Evolutionary conservation across 2,797 vertebrate genomes (phyloP).

Genomic region (Atherinosoma microstoma): DNA sequence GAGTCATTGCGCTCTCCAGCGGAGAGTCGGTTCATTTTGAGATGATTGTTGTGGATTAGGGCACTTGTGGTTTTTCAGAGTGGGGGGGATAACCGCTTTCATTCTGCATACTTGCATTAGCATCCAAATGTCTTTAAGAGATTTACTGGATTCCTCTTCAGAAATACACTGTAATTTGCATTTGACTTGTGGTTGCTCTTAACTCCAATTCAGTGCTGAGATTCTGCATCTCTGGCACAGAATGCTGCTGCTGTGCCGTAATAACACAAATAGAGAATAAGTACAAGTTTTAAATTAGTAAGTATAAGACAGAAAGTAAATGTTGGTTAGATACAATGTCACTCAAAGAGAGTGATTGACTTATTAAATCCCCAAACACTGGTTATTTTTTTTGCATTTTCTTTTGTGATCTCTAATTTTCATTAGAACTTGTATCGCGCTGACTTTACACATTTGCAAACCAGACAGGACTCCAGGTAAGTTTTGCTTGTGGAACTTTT

Average conservation of each 20-base stretch:
- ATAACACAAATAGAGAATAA: not conserved
- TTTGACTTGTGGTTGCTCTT: slow-evolving; percentile 42
- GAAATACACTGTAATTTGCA: slow-evolving; percentile 53
- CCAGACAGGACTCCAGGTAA: not conserved
- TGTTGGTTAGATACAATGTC: not conserved
- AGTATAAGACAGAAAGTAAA: not conserved
- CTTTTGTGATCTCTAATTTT: not conserved
- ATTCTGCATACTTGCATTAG: slow-evolving; percentile 62
- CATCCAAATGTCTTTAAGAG: slow-evolving; percentile 66
- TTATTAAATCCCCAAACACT: not conserved
- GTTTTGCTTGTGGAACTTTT: not conserved
- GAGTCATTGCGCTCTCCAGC: slow-evolving; percentile 37
- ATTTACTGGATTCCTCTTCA: slow-evolving; percentile 50
- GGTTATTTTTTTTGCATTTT: not conserved
- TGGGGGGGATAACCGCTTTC: slow-evolving; percentile 44
- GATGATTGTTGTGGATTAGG: slow-evolving; percentile 73
- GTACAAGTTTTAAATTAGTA: not conserved
- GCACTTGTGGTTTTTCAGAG: slow-evolving; percentile 43
- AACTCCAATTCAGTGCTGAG: slow-evolving; percentile 13
- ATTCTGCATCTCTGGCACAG: not conserved
- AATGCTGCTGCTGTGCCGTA: not conserved
- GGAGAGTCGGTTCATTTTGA: slow-evolving; percentile 73
- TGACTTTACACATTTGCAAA: not conserved
- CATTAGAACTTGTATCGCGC: not conserved
- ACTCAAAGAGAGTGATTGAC: not conserved